Base-by-base conservation (phyloP, 2,113 vertebrate genomes). In the Epinephelus moara region DNA sequence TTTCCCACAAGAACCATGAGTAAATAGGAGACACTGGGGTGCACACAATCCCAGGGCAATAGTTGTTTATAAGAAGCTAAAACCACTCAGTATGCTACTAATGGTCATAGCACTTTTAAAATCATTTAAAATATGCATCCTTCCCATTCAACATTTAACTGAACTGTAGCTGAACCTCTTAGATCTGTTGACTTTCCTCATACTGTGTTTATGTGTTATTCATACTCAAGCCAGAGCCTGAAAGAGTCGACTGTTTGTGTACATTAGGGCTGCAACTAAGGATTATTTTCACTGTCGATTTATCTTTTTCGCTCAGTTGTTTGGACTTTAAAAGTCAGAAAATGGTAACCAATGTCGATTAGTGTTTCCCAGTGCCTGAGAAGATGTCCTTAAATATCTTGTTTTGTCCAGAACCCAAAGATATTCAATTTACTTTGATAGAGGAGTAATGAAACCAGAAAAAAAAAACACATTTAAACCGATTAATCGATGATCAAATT, bases 71-170 rank as follows among this genome's bases (percentile, higher is more conserved):
- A 50, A 27, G 9, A 49, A 5, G 40, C n/a, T 64, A 10, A 7
- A 63, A 62, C 47, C 25, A 49, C 4, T 63, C 27, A 21, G 27
- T 57, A 23, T 56, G 49, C 49, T 63, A 21, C 25, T 27, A 11
- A 37, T 18, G 30, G 19, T 45, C 25, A 63, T 45, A 21, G 0
- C 33, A 37, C 50, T 49, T 74, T 61, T 3, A 23, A 73, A 53
- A 55, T 49, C 11, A 60, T 25, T 56, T 66, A 18, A 75, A 75
- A 76, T 49, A 80, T 55, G 12, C 6, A 68, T 49, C 17, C 61
- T 71, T 64, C 4, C 42, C 19, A 60, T 66, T 70, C 2, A 80
- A 45, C 19, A 70, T 64, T 70, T 25, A 67, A 14, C 53, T 0
- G 1, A 30, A 49, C 27, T 18, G 4, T n/a, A 52, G 70, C 37